phyloP scores from a whole-genome alignment of 2,888 invertebrate genomes.

The Bursaphelenchus okinawaensis region DNA sequence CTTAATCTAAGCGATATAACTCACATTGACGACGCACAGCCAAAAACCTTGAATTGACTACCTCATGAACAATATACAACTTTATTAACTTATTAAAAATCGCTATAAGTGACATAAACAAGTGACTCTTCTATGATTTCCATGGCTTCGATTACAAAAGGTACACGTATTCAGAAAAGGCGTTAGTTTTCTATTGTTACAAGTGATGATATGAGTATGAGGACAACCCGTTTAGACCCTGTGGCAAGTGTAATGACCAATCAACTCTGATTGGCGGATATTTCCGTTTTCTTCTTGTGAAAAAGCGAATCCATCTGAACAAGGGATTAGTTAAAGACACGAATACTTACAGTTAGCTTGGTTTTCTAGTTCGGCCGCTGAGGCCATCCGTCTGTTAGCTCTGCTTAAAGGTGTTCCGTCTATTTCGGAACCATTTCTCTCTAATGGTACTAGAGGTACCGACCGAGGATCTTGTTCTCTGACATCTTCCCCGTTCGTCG shows the following conservation, averaged over 20 bases:
- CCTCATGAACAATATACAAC: background rate
- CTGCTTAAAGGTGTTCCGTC: background rate
- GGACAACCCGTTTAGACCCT: conserved; percentile 6
- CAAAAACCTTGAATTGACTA: background rate
- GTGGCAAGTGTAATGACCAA: conserved; percentile 63
- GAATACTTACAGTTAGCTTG: conserved; percentile 8
- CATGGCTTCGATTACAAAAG: background rate
- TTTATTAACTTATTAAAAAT: background rate
- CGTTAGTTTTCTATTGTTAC: background rate
- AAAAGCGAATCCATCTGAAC: conserved; percentile 78
- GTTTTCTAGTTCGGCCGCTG: background rate
- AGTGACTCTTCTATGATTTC: background rate
- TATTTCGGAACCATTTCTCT: background rate
- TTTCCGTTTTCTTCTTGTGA: conserved; percentile 97
- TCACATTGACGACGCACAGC: background rate
- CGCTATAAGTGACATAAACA: background rate
- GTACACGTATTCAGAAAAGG: background rate
- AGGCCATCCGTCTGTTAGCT: conserved; percentile 7
- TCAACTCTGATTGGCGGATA: conserved; percentile 77
- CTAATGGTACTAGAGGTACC: background rate
- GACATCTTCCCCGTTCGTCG: conserved; percentile 1
- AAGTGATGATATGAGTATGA: conserved; percentile 2
- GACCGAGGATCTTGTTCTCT: background rate
- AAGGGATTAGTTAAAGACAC: background rate
- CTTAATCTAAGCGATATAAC: background rate